Base-by-base conservation (phyloP, 2,888 invertebrate genomes). In the Plutella xylostella region DNA sequence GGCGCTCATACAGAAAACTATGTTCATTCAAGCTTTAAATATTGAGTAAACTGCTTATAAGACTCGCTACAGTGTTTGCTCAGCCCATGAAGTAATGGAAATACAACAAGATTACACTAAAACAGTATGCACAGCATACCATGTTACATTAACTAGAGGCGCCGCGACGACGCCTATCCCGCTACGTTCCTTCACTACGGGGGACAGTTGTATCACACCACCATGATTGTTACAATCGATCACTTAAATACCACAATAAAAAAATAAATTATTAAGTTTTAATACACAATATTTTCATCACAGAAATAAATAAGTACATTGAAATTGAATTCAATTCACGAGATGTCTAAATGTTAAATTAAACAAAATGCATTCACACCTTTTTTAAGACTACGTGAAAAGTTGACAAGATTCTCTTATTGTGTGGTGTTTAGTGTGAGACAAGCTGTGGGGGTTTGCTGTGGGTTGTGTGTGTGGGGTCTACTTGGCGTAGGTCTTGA, bases 401-500 rank as follows among this genome's bases (percentile, higher is more conserved):
- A 12, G 4, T 15, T 20, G 41, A 28, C 18, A n/a, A n/a, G n/a
- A n/a, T n/a, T n/a, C n/a, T n/a, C n/a, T n/a, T n/a, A n/a, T n/a
- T n/a, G n/a, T n/a, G n/a, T n/a, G n/a, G n/a, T 31, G 42, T 31
- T 28, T 31, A 15, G 28, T 18, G 30, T 31, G 21, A 22, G 38
- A 25, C 12, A 25, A 12, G 4, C 28, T 7, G 33, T 33, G 33
- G 33, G 6, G 33, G n/a, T 17, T 38, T 12, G 18, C 37, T 4
- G 5, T n/a, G 3, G 33, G 33, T 3, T 34, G 33, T 2, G 12
- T 19, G 31, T 11, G 37, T 42, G 44, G 43, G 44, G 46, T 49
- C 71, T 79, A 80, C 69, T 78, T 78, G 65, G 62, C 70, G 52
- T 75, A 52, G 55, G 72, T 72, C 51, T 78, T 84, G 49, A 85